phyloP scores from a whole-genome alignment of 2,888 invertebrate genomes.

The Cataglyphis rosenhaueri region DNA sequence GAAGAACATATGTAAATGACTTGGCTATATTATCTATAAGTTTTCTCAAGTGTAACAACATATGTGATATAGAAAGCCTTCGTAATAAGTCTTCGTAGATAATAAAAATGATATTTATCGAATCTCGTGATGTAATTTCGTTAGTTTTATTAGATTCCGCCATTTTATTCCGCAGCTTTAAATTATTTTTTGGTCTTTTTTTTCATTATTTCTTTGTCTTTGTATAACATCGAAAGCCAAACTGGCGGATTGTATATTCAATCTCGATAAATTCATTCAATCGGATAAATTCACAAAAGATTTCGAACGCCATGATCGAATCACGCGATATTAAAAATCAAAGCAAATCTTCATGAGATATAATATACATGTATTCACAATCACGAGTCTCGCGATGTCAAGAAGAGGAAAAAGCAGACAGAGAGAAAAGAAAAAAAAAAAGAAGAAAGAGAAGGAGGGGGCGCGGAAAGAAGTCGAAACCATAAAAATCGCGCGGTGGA shows the following conservation, averaged over 20 bases:
- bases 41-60: slow-evolving; percentile 16
- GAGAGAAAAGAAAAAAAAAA: background rate
- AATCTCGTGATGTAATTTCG: background rate
- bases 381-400: slow-evolving; percentile 15
- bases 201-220: background rate
- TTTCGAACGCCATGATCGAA: background rate
- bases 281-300: slow-evolving; percentile 7
- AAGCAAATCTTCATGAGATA: slow-evolving; percentile 12
- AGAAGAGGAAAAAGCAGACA: background rate
- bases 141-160: background rate
- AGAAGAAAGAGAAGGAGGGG: slow-evolving; percentile 3
- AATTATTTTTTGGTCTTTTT: background rate
- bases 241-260: background rate
- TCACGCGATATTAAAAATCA: slow-evolving; percentile 30
- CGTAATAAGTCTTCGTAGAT: background rate
- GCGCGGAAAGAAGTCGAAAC: slow-evolving; percentile 55
- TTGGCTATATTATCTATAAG: slow-evolving; percentile 31
- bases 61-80: background rate
- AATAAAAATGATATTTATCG: slow-evolving; percentile 10
- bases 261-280: background rate
- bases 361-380: slow-evolving; percentile 8
- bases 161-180: background rate
- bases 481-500: slow-evolving; percentile 75
- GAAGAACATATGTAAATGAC: slow-evolving; percentile 29
- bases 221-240: background rate